Evolutionary conservation across 2,888 invertebrate species (phyloP).

Genomic region (Biston betularia): DNA sequence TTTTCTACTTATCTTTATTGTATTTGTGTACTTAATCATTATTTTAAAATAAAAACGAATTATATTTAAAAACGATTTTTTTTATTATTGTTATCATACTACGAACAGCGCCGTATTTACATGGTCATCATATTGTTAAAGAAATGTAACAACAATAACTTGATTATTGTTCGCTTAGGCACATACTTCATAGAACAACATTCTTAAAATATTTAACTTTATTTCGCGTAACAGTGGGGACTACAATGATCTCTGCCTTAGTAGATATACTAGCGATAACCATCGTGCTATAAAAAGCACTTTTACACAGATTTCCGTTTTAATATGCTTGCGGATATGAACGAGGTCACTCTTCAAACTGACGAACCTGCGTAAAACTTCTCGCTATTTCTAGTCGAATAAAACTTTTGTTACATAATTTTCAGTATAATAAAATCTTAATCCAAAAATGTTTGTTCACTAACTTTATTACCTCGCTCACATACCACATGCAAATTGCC

Average conservation of each 20-base stretch:
- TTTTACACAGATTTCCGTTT: not conserved
- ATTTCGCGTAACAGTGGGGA: slow-evolving; percentile 47
- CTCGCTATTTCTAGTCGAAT: no score
- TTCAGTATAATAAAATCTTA: not conserved
- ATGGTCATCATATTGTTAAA: slow-evolving; percentile 84
- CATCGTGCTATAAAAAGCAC: slow-evolving; percentile 20
- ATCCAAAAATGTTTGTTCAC: not conserved
- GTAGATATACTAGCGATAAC: slow-evolving; percentile 16
- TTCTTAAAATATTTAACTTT: slow-evolving; percentile 61
- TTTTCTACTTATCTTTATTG: slow-evolving; percentile 9
- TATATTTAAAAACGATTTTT: slow-evolving; percentile 78
- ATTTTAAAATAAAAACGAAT: slow-evolving; percentile 53
- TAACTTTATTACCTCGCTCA: slow-evolving; percentile 7
- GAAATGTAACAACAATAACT: slow-evolving; percentile 83
- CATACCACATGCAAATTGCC: slow-evolving; percentile 2
- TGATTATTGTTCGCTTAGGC: slow-evolving; percentile 80
- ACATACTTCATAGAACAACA: slow-evolving; percentile 77
- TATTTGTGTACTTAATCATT: slow-evolving; percentile 13
- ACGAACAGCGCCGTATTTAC: slow-evolving; percentile 86
- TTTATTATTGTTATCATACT: slow-evolving; percentile 80
- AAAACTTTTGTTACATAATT: no score
- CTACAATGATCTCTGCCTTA: slow-evolving; percentile 36
- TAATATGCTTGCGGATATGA: slow-evolving; percentile 8
- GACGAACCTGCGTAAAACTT: slow-evolving; percentile 8
- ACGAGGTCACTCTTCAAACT: not conserved